Conservation (phyloP, 2,888 invertebrate genomes). For the Andrena camellia region DNA sequence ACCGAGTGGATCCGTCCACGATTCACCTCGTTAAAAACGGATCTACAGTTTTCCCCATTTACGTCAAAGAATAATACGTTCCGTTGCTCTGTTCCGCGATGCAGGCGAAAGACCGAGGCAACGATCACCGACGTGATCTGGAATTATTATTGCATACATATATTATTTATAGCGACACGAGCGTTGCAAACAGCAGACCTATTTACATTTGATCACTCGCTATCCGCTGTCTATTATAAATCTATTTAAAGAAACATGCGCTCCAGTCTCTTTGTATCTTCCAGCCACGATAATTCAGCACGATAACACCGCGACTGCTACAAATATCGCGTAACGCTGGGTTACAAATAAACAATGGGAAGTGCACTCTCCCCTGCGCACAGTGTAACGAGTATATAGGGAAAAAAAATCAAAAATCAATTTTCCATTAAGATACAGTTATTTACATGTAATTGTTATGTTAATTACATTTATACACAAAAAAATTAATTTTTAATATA, state of each 20-base stretch:
- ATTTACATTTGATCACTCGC: conserved; percentile 26
- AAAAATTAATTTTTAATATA: too few species aligned
- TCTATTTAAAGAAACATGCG: conserved; percentile 27
- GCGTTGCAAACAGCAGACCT: not conserved
- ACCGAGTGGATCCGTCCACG: not conserved
- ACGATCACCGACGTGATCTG: not conserved
- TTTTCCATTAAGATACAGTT: too few species aligned
- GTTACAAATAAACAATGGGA: conserved; percentile 25
- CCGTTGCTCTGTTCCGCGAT: not conserved
- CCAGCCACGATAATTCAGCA: conserved; percentile 17
- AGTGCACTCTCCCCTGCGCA: not conserved
- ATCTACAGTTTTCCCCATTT: not conserved
- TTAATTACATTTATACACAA: too few species aligned
- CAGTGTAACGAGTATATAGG: too few species aligned
- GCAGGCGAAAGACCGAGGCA: not conserved
- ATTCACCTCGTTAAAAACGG: conserved; percentile 21
- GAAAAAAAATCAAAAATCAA: too few species aligned
- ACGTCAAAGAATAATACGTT: not conserved
- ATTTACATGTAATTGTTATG: too few species aligned
- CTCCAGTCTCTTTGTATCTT: conserved; percentile 27
- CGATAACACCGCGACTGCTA: conserved; percentile 5
- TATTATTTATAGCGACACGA: too few species aligned
- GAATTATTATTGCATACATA: not conserved
- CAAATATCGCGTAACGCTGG: conserved; percentile 16
- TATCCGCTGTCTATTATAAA: not conserved